A percentile compares a stretch with the other conserved stretches of the same genome.
phyloP scores from a whole-genome alignment of 2,113 vertebrate species.

The Hiodon tergisus region DNA sequence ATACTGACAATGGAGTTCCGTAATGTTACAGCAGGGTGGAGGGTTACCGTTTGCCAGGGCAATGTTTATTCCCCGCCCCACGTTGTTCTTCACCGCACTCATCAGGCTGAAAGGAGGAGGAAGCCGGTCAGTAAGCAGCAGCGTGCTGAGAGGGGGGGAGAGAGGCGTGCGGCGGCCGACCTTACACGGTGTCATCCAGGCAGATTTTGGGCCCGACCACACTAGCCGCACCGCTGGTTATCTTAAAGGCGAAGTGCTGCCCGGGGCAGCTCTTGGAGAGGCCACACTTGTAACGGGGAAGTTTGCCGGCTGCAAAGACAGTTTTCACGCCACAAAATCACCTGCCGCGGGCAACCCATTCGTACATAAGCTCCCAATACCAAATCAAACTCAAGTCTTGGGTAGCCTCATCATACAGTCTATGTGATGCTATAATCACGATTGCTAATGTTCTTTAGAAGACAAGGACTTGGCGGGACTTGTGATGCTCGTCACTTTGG shows the following conservation, averaged over 20 bases:
- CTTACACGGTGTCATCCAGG: conserved; percentile 87
- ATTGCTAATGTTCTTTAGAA: too few species aligned
- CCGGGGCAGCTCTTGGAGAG: conserved; percentile 80
- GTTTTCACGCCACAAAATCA: not conserved
- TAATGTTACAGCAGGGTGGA: not conserved
- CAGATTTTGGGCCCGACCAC: conserved; percentile 94
- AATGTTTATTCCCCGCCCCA: conserved; percentile 90
- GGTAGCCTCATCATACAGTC: too few species aligned
- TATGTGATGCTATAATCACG: too few species aligned
- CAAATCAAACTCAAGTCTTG: not conserved
- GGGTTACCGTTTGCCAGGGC: conserved; percentile 80
- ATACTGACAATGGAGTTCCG: not conserved
- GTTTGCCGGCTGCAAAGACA: conserved; percentile 65
- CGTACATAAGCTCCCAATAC: not conserved
- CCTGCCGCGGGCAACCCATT: not conserved
- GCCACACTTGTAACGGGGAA: conserved; percentile 74
- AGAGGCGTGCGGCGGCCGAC: conserved; percentile 25
- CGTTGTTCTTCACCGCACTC: conserved; percentile 95
- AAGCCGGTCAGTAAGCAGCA: not conserved
- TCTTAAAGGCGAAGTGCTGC: conserved; percentile 90
- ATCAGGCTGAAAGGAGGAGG: conserved; percentile 70
- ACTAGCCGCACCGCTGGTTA: conserved; percentile 90
- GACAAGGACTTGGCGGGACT: too few species aligned
- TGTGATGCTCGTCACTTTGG: too few species aligned
- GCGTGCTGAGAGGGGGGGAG: not conserved